A percentile compares a stretch with the other conserved stretches of the same genome.
These are phyloP conservation scores for Aphidius ervi DNA, from an alignment of 1,140 invertebrate genomes.

Conservation along the genomic window DNA sequence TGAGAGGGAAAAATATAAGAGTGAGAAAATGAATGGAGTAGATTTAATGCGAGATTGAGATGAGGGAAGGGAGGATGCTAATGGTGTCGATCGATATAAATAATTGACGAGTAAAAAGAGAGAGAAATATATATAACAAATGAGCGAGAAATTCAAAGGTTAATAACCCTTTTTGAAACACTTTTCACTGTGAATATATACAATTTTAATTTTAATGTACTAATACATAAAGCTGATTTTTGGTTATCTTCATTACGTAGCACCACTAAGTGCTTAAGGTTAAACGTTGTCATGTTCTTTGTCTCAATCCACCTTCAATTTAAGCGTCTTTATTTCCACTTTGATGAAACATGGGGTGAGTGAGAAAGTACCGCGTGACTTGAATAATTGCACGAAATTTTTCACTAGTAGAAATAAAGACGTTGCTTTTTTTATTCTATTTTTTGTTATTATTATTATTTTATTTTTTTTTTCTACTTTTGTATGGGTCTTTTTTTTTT, in stretches of 20 bases:
- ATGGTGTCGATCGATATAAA: conserved; percentile 6
- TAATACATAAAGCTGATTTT: too few relatives aligned
- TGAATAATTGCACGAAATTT: conserved; percentile 15
- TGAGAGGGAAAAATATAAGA: neutral
- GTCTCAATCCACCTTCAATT: too few relatives aligned
- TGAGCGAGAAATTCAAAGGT: too few relatives aligned
- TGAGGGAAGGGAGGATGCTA: neutral
- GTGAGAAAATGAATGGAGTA: neutral
- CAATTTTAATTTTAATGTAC: too few relatives aligned
- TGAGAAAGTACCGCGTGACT: conserved; percentile 6
- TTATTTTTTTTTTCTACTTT: conserved; percentile 7
- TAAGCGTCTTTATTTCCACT: too few relatives aligned
- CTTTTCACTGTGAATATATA: too few relatives aligned
- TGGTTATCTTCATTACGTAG: too few relatives aligned
- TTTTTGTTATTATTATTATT: neutral
- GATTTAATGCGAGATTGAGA: too few relatives aligned
- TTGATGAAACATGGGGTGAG: neutral
- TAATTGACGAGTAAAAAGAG: conserved; percentile 1
- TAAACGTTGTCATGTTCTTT: too few relatives aligned
- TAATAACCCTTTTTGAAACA: too few relatives aligned
- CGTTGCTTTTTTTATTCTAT: conserved; percentile 15
- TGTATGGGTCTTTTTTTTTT: conserved; percentile 27
- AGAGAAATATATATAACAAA: too few relatives aligned
- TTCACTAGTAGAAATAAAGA: conserved; percentile 11
- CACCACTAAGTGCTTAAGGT: too few relatives aligned